phyloP scores from a whole-genome alignment of 2,888 invertebrate species.

The Agrochola litura region DNA sequence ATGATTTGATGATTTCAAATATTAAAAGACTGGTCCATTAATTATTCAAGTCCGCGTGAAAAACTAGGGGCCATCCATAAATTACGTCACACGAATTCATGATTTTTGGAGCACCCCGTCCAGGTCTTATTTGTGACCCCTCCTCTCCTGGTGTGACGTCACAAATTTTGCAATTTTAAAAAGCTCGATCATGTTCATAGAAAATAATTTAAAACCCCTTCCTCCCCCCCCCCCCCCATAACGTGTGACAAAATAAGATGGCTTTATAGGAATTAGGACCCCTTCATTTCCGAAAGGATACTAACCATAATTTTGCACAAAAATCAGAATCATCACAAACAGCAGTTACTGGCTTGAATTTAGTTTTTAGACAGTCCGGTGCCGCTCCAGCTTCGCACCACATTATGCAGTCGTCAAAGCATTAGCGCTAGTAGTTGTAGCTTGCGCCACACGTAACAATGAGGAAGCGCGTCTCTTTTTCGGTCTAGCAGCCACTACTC shows the following conservation, averaged over 20 bases:
- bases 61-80: too few species aligned
- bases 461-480: slow-evolving; percentile 80
- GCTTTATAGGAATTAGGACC: too few species aligned
- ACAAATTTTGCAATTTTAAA: too few species aligned
- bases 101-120: too few species aligned
- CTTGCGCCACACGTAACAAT: slow-evolving; percentile 71
- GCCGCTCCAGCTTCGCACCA: not conserved
- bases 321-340: not conserved
- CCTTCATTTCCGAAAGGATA: not conserved
- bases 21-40: not conserved
- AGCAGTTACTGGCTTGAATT: not conserved
- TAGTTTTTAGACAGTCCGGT: not conserved
- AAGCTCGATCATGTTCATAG: too few species aligned
- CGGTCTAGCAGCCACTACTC: slow-evolving; percentile 78
- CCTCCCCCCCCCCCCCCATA: too few species aligned
- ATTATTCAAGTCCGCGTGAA: not conserved
- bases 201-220: too few species aligned
- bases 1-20: not conserved
- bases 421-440: not conserved
- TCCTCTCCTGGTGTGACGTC: too few species aligned
- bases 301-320: slow-evolving; percentile 28
- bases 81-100: too few species aligned
- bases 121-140: too few species aligned
- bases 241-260: not conserved
- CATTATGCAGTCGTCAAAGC: not conserved